Percentiles rank a stretch among this genome's conserved stretches.
phyloP scores from a whole-genome alignment of 2,797 vertebrate species.

The Limosa lapponica region DNA sequence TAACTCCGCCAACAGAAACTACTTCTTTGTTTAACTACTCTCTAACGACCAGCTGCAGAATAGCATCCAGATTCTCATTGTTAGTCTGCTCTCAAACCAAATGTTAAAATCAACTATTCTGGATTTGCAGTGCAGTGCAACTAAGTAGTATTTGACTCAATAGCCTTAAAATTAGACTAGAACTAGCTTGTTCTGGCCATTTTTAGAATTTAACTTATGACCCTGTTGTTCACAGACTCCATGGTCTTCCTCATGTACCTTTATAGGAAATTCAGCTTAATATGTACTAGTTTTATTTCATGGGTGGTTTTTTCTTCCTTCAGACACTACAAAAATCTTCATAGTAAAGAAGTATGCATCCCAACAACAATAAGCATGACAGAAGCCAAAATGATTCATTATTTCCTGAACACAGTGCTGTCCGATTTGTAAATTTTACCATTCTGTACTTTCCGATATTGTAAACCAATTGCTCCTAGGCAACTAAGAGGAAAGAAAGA shows the following conservation, averaged over 20 bases:
- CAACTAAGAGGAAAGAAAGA: not conserved
- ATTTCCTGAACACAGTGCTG: not conserved
- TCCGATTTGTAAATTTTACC: not conserved
- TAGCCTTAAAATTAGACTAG: not conserved
- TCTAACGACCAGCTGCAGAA: not conserved
- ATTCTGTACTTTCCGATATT: not conserved
- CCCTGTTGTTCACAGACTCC: not conserved
- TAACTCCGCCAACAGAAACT: not conserved
- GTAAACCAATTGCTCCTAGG: not conserved
- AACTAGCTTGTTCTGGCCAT: not conserved
- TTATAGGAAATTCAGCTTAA: not conserved
- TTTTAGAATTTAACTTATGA: not conserved
- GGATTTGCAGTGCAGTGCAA: not conserved
- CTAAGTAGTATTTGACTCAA: not conserved
- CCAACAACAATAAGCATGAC: not conserved
- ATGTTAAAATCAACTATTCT: not conserved
- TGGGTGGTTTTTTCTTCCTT: not conserved
- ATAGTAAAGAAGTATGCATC: not conserved
- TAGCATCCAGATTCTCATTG: not conserved
- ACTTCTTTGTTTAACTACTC: not conserved
- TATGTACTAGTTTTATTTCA: not conserved
- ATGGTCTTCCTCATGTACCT: not conserved
- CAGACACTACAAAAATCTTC: not conserved
- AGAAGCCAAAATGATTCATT: not conserved
- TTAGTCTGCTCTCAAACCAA: not conserved